phyloP scores from a whole-genome alignment of 2,888 invertebrate species.

The Gastracanthus pulcherrimus region DNA sequence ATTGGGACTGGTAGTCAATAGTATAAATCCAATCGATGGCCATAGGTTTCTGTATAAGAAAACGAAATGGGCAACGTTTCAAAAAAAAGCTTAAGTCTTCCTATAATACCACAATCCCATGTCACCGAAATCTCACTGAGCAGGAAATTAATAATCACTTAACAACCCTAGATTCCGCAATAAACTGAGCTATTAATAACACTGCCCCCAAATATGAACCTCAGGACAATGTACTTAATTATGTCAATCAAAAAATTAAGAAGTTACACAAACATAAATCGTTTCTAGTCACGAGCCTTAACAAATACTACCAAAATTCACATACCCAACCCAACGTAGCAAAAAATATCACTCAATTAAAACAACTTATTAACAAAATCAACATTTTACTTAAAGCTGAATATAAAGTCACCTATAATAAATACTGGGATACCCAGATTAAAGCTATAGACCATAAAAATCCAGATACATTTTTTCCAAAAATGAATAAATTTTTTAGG shows the following conservation, averaged over 20 bases:
- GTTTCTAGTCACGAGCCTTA: too few species aligned
- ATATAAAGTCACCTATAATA: neutral
- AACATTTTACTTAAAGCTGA: neutral
- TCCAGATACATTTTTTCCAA: constrained; percentile 1
- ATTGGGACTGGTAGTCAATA: neutral
- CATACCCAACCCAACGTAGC: neutral
- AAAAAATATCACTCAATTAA: neutral
- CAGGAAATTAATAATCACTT: neutral
- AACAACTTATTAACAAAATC: neutral
- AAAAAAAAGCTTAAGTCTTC: neutral
- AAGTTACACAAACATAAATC: too few species aligned
- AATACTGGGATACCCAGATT: constrained; percentile 9
- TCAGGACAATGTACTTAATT: too few species aligned
- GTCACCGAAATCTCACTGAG: neutral
- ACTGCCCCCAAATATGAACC: constrained; percentile 9
- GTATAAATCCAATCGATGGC: neutral
- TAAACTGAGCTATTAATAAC: neutral
- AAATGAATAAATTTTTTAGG: constrained; percentile 15
- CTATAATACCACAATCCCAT: neutral
- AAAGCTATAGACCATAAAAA: neutral
- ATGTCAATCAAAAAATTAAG: too few species aligned
- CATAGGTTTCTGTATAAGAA: constrained; percentile 1
- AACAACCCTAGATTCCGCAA: neutral
- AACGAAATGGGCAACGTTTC: constrained; percentile 8
- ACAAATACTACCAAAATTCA: neutral